phyloP scores from a whole-genome alignment of 2,797 vertebrate genomes.

The Lateolabrax maculatus region DNA sequence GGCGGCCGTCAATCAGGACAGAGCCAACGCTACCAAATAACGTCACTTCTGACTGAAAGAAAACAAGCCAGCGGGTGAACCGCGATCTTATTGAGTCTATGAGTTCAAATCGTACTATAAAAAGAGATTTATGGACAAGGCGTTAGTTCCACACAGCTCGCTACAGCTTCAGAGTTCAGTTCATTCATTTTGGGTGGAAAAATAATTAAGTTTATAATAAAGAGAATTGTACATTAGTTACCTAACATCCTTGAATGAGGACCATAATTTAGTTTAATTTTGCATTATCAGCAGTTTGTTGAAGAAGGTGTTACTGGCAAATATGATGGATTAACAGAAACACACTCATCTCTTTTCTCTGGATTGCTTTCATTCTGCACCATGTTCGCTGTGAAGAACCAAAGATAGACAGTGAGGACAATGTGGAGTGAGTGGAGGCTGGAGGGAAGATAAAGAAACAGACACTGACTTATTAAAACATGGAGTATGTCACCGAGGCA shows the following conservation, averaged over 20 bases:
- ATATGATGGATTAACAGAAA: constrained; percentile 15
- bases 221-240: not conserved
- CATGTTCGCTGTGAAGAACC: not conserved
- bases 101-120: not conserved
- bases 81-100: no score
- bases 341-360: not conserved
- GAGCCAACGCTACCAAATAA: no score
- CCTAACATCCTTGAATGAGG: constrained; percentile 1
- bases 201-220: not conserved
- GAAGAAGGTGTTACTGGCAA: not conserved
- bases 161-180: no score
- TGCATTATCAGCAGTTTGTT: not conserved
- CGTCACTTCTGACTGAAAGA: no score
- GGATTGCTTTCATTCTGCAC: not conserved
- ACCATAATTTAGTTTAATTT: constrained; percentile 13
- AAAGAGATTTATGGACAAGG: not conserved
- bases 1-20: no score
- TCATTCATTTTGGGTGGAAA: not conserved
- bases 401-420: not conserved
- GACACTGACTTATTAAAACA: constrained; percentile 21
- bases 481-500: not conserved
- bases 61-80: no score
- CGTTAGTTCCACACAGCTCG: not conserved
- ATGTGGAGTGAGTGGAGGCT: not conserved
- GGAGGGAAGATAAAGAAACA: constrained; percentile 29